phyloP scores from a whole-genome alignment of 2,888 invertebrate species.

The Lamellibrachia satsuma region DNA sequence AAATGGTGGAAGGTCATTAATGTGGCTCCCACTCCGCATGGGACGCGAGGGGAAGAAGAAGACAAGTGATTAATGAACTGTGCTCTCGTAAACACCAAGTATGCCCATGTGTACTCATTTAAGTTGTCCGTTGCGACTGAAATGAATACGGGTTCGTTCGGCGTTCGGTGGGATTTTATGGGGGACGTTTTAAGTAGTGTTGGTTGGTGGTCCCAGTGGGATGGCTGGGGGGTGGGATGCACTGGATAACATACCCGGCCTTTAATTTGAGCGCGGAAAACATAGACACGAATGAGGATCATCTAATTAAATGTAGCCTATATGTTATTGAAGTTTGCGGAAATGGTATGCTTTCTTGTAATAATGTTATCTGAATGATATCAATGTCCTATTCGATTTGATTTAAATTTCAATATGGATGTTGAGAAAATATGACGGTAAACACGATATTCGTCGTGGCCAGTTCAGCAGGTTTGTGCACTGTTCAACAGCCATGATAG shows the following conservation, averaged over 20 bases:
- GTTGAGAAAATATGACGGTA: too few species aligned
- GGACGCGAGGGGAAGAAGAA: background rate
- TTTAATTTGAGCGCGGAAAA: background rate
- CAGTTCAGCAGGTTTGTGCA: background rate
- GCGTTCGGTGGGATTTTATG: background rate
- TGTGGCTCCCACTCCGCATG: background rate
- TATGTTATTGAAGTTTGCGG: background rate
- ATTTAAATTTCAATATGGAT: background rate
- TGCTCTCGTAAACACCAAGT: background rate
- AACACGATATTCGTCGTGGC: background rate
- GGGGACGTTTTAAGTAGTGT: background rate
- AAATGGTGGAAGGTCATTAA: too few species aligned
- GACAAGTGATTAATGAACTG: background rate
- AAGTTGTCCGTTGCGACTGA: conserved; percentile 13
- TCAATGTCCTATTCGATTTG: background rate
- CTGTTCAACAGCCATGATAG: background rate
- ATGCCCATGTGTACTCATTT: background rate
- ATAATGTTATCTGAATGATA: background rate
- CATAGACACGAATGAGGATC: background rate
- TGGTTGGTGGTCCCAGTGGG: conserved; percentile 17
- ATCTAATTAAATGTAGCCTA: background rate
- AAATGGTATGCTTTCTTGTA: background rate
- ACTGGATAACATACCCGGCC: background rate
- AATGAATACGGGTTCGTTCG: background rate
- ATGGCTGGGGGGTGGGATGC: background rate